phyloP scores from a whole-genome alignment of 2,113 vertebrate species.

The Pterophyllum scalare region DNA sequence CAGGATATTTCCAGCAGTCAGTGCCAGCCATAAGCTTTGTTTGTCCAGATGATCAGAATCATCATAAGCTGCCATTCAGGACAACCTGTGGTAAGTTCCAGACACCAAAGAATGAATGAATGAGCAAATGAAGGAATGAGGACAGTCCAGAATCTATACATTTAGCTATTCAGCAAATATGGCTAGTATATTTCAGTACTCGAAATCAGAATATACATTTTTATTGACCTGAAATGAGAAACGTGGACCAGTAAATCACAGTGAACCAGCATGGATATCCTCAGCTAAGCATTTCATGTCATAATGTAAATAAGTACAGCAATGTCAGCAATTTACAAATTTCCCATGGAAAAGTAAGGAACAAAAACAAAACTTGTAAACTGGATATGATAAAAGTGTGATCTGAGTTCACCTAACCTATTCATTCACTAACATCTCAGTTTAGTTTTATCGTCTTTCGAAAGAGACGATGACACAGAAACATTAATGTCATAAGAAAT shows the following conservation, averaged over 20 bases:
- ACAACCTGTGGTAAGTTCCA: background rate
- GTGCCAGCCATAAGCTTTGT: background rate
- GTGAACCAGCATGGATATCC: background rate
- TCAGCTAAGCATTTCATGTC: background rate
- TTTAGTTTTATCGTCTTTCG: background rate
- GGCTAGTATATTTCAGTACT: background rate
- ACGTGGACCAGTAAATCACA: background rate
- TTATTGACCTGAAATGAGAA: background rate
- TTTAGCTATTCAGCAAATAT: background rate
- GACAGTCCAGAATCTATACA: background rate
- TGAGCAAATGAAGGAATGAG: background rate
- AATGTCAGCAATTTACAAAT: background rate
- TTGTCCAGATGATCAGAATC: slow-evolving; percentile 7
- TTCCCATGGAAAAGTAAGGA: background rate
- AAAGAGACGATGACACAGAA: background rate
- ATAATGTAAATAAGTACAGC: background rate
- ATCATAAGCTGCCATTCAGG: background rate
- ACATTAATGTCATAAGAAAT: background rate
- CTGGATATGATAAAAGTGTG: background rate
- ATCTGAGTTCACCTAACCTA: background rate
- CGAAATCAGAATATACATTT: background rate
- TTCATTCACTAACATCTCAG: background rate
- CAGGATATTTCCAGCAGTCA: background rate
- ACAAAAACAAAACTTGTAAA: background rate
- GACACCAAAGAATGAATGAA: background rate